phyloP scores from a whole-genome alignment of 2,797 vertebrate species.

The Hydrophis major region DNA sequence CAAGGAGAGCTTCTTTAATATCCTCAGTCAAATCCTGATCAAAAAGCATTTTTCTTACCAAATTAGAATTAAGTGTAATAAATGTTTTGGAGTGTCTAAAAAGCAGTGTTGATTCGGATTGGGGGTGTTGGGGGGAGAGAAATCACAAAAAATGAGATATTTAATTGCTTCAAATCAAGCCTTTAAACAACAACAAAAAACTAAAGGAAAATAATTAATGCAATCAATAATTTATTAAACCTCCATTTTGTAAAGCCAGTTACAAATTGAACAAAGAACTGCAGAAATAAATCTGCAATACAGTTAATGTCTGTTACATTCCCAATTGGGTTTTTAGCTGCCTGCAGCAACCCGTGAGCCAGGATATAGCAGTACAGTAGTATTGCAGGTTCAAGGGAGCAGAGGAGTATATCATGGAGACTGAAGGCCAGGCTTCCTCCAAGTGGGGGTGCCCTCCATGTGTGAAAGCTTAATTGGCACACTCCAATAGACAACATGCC shows the following conservation, averaged over 20 bases:
- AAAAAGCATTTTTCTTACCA: background rate
- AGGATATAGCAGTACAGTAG: slow-evolving; percentile 66
- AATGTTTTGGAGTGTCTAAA: background rate
- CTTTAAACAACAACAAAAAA: background rate
- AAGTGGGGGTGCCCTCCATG: background rate
- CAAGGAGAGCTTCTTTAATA: background rate
- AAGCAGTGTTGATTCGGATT: background rate
- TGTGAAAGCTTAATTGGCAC: background rate
- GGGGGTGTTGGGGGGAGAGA: background rate
- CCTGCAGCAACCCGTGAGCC: slow-evolving; percentile 82
- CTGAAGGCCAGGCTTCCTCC: background rate
- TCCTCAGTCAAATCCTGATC: background rate
- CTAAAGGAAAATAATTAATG: slow-evolving; percentile 43
- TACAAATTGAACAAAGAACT: slow-evolving; percentile 83
- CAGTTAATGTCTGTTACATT: slow-evolving; percentile 63
- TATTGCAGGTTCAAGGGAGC: slow-evolving; percentile 62
- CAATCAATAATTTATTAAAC: slow-evolving; percentile 94
- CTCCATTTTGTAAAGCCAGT: slow-evolving; percentile 89
- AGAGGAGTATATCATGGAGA: slow-evolving; percentile 41
- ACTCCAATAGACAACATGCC: background rate
- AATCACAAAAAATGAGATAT: background rate
- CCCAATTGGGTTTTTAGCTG: slow-evolving; percentile 80
- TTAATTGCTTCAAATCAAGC: background rate
- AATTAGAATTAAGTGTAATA: background rate
- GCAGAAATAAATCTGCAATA: slow-evolving; percentile 76